Conservation (phyloP, 2,888 invertebrate species). For the Ditylenchus weischeri region DNA sequence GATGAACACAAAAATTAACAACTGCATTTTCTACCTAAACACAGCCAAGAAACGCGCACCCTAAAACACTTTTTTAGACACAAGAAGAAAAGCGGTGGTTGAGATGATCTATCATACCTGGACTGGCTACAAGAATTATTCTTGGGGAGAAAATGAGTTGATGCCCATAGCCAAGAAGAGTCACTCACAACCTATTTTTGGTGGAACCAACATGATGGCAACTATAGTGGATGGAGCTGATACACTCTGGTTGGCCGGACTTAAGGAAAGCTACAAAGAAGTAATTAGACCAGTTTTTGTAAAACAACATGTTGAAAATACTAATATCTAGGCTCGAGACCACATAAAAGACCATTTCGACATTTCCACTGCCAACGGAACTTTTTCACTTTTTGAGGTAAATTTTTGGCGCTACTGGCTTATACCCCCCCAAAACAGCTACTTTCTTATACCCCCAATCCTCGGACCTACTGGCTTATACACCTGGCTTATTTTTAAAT, state of each 20-base stretch:
- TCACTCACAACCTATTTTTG: slow-evolving; percentile 65
- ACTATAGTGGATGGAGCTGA: slow-evolving; percentile 73
- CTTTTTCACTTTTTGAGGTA: slow-evolving; percentile 89
- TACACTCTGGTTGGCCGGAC: slow-evolving; percentile 92
- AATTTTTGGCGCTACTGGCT: too few species aligned
- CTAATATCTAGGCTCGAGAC: slow-evolving; percentile 72
- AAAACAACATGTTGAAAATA: background rate
- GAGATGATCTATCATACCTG: slow-evolving; percentile 99
- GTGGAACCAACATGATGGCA: slow-evolving; percentile 56
- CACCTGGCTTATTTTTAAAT: too few species aligned
- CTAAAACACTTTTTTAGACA: slow-evolving; percentile 60
- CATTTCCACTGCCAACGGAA: slow-evolving; percentile 66
- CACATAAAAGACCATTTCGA: slow-evolving; percentile 62
- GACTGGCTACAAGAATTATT: slow-evolving; percentile 79
- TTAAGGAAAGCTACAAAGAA: slow-evolving; percentile 84
- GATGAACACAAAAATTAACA: too few species aligned
- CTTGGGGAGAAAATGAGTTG: slow-evolving; percentile 97
- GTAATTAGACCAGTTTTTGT: slow-evolving; percentile 67
- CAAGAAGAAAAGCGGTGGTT: slow-evolving; percentile 58
- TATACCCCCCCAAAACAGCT: too few species aligned
- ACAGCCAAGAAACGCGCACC: too few species aligned
- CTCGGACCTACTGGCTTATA: too few species aligned
- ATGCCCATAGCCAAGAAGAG: slow-evolving; percentile 82
- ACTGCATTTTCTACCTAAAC: too few species aligned
- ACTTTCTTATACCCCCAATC: too few species aligned